These are phyloP conservation scores for Sigmodon hispidus DNA, from an alignment of 2,113 vertebrate species.

Conservation along the genomic window DNA sequence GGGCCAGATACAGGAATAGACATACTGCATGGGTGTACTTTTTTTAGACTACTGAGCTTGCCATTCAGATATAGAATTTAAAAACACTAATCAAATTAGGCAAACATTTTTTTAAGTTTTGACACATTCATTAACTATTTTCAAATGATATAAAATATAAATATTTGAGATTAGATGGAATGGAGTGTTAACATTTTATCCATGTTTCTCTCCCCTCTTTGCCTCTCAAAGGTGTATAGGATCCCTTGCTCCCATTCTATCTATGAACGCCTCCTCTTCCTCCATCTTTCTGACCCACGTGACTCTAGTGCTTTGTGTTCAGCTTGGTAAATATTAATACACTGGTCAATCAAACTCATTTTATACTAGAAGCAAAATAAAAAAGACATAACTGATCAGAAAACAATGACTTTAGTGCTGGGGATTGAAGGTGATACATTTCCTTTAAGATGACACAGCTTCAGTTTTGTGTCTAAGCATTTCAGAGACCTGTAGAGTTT, in stretches of 20 bases:
- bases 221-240: not conserved
- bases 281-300: not conserved
- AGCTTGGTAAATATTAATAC: not conserved
- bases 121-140: not conserved
- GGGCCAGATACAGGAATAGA: not conserved
- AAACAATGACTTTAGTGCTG: not conserved
- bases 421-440: not conserved
- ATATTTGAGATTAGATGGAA: constrained; percentile 33
- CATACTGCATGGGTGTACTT: not conserved
- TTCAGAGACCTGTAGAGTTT: constrained; percentile 28
- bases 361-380: constrained; percentile 6
- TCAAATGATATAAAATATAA: constrained; percentile 2
- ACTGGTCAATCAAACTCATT: constrained; percentile 23
- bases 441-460: not conserved
- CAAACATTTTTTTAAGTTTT: constrained; percentile 37
- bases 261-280: not conserved
- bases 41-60: constrained; percentile 49
- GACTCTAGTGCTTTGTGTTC: constrained; percentile 19
- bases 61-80: not conserved
- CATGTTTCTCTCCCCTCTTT: not conserved
- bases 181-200: not conserved
- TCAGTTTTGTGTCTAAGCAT: constrained; percentile 14
- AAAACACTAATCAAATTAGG: constrained; percentile 32
- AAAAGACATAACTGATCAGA: constrained; percentile 3
- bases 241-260: not conserved